phyloP scores from a whole-genome alignment of 2,888 invertebrate species.

The Norana najaformis region DNA sequence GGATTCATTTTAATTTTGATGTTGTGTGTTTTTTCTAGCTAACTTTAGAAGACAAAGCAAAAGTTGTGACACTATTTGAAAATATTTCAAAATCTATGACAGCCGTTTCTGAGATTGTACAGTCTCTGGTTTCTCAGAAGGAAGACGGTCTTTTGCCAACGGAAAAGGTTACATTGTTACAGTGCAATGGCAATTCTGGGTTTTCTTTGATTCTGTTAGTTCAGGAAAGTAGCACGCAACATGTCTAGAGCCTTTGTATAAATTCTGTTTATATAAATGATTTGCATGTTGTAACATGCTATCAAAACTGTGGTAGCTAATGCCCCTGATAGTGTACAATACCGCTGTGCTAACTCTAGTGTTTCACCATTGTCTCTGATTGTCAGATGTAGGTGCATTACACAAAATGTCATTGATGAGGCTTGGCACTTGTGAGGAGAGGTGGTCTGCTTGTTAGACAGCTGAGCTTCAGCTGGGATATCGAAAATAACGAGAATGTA shows the following conservation, averaged over 20 bases:
- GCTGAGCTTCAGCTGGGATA: neutral
- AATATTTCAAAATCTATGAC: neutral
- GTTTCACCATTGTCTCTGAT: neutral
- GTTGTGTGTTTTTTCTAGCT: neutral
- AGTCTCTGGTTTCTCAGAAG: neutral
- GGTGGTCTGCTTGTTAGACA: neutral
- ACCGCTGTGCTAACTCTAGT: neutral
- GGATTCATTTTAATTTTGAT: neutral
- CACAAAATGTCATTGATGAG: neutral
- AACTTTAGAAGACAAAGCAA: neutral
- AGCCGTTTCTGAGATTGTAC: neutral
- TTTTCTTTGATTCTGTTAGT: neutral
- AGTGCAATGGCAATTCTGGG: neutral
- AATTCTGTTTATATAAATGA: neutral
- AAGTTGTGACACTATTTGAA: neutral
- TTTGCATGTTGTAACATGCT: neutral
- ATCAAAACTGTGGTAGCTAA: neutral
- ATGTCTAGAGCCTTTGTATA: neutral
- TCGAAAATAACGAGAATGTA: neutral
- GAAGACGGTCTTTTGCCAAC: slow-evolving; percentile 16
- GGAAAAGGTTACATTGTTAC: neutral
- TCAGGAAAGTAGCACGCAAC: neutral
- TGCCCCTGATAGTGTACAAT: neutral
- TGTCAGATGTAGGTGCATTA: neutral
- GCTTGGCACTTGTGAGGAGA: neutral